Base-by-base conservation (phyloP, 2,113 vertebrate genomes). In the Platichthys stellatus region DNA sequence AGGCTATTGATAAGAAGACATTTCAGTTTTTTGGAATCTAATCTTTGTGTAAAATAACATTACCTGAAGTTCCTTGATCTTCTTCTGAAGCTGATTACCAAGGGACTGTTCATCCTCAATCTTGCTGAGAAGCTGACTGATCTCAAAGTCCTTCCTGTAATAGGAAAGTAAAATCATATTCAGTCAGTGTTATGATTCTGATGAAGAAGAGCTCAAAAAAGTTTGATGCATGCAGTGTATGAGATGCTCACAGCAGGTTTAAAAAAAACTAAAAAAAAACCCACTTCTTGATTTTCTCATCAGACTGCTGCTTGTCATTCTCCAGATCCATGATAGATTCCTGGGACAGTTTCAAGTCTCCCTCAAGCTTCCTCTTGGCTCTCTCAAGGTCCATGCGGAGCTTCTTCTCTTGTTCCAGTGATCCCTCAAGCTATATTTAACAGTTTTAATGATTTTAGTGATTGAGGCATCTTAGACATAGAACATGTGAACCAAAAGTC, bases 391-490 rank as follows among this genome's bases (percentile, higher is more conserved):
- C 96, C 89, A 96, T 88, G 7, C 94, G 93, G 0, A 95, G 92
- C 86, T 96, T 97, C 89, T 95, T 96, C 85, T 97, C 96, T 80
- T 96, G 95, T 71, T 97, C 96, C 57, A 97, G 86, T 49, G 95
- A 95, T 26, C 89, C 95, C 83, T 97, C 95, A 78, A 95, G 88
- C 96, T 97, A 21, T 18, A 1, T 66, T 66, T 18, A n/a, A 7
- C 28, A 28, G 3, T 54, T 54, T 18, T 18, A 51, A 51, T 51
- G 14, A 47, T 47, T 47, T 13, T 47, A 38, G 35, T 47, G 14
- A 47, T 47, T 47, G 14, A 13, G 15, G 15, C 45, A 13, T 47
- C 15, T 14, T 47, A 47, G 45, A 47, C 4, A 47, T 47, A 17
- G 12, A 17, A 47, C 45, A 47, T 17, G 12, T 47, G 15, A 38